Evolutionary conservation across 2,888 invertebrate genomes (phyloP).

Genomic region (Catocala nupta): DNA sequence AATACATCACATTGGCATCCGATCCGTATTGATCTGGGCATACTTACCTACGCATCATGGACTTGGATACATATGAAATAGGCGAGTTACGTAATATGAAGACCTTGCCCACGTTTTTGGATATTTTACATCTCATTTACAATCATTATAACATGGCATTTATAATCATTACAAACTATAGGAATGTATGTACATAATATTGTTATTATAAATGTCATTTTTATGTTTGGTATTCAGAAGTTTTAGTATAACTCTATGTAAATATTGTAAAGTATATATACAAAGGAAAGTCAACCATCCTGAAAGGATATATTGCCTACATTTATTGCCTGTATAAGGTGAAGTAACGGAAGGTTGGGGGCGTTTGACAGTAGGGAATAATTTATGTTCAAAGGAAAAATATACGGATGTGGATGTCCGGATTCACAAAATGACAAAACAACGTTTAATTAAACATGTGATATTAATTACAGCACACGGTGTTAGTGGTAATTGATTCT

Average conservation of each 20-base stretch:
- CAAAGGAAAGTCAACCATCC: background rate
- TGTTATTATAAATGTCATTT: too few relatives aligned
- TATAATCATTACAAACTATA: too few relatives aligned
- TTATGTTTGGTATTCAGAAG: background rate
- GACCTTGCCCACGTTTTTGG: background rate
- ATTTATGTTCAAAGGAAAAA: constrained; percentile 6
- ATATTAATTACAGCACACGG: constrained; percentile 30
- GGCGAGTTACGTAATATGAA: constrained; percentile 22
- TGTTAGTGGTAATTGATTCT: constrained; percentile 24
- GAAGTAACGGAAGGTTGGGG: constrained; percentile 1
- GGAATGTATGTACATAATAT: too few relatives aligned
- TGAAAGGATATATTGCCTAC: background rate
- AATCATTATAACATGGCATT: too few relatives aligned
- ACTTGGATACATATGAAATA: constrained; percentile 13
- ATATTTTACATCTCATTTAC: background rate
- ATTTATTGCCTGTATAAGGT: background rate
- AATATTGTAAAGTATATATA: background rate
- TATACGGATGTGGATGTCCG: background rate
- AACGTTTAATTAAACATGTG: constrained; percentile 30
- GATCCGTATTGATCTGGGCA: constrained; percentile 18
- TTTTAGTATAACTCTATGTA: background rate
- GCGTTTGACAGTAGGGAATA: background rate
- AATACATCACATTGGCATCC: constrained; percentile 16
- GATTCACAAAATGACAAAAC: constrained; percentile 10
- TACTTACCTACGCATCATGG: constrained; percentile 10